Evolutionary conservation across 2,797 vertebrate species (phyloP), one percentile per base, ranked within the genome.

Genomic region (Manis crassicaudata): DNA sequence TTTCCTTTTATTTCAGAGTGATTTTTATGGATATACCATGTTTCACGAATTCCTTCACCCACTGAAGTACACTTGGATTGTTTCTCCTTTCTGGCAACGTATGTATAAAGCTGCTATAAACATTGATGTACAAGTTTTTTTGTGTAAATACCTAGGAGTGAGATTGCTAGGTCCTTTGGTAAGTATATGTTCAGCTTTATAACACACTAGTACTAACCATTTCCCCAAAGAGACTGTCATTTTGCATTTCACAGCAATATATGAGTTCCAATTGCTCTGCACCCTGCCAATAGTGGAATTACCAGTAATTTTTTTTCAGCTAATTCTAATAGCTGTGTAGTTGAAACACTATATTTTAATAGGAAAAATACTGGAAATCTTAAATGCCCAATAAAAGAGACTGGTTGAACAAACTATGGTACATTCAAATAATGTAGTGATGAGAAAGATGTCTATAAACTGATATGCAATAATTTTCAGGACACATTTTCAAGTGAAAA

Each of bases 261-360:
- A 46, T 83, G 50, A 89, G n/a, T 32, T 79, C 23, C 7, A 54
- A 6, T 12, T 84, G 29, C 29, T n/a, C 23, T 43, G n/a, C 40
- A 80, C 40, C 17, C 75, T 65, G 88, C 3, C 84, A 90, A 14
- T 35, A 84, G 2, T 21, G 76, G 6, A 62, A 82, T 10, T 37
- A 2, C 85, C n/a, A 87, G n/a, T 68, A 46, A 56, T 43, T 77
- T 80, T 76, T 86, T 86, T 50, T 84, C 43, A 90, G 18, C 35
- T 94, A 90, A 92, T 83, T 85, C 20, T 84, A 92, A 81, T 23
- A 83, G 25, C 20, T 87, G 5, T 81, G 20, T 68, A 81, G 12
- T 32, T 89, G 29, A 96, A 90, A 93, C 37, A 83, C 17, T 65
- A 46, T 37, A 87, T 92, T 96, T 93, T 81, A 68, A 93, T 35